These are phyloP conservation scores for Platynereis dumerilii DNA, from an alignment of 2,888 invertebrate genomes.

Conservation along the genomic window DNA sequence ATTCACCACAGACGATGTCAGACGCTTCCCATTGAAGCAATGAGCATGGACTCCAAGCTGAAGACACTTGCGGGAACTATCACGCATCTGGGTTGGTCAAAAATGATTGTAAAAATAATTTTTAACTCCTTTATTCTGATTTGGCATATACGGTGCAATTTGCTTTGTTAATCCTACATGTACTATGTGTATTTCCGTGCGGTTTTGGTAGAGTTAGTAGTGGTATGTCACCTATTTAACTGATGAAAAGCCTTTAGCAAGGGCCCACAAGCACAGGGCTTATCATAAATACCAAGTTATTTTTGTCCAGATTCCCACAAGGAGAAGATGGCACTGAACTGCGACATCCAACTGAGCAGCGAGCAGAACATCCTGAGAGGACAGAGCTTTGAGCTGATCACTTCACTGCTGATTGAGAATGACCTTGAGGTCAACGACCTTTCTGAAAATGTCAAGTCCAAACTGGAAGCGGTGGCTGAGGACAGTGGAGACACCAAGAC, in stretches of 20 bases:
- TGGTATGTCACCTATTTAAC: too few species aligned
- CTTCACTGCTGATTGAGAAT: constrained; percentile 6
- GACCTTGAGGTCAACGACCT: constrained; percentile 8
- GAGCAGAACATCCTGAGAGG: constrained; percentile 36
- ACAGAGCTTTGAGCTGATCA: constrained; percentile 36
- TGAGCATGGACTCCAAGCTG: constrained; percentile 23
- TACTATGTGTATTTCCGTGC: too few species aligned
- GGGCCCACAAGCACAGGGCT: too few species aligned
- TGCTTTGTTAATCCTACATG: too few species aligned
- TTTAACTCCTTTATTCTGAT: too few species aligned
- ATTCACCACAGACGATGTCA: constrained; percentile 42
- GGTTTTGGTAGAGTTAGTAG: too few species aligned
- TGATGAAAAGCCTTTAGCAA: too few species aligned
- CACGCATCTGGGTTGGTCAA: constrained; percentile 28
- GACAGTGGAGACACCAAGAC: neutral
- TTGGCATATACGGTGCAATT: too few species aligned
- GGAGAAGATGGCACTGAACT: constrained; percentile 1
- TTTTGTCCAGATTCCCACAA: constrained; percentile 10
- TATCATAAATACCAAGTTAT: too few species aligned
- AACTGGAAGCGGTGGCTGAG: neutral
- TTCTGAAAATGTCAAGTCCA: neutral
- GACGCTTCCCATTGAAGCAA: neutral
- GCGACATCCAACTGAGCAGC: neutral
- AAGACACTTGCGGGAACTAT: constrained; percentile 19
- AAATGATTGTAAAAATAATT: too few species aligned